Evolutionary conservation across 2,113 vertebrate species (phyloP), one percentile per base, ranked within the genome.

Genomic region (Tapirus terrestris): DNA sequence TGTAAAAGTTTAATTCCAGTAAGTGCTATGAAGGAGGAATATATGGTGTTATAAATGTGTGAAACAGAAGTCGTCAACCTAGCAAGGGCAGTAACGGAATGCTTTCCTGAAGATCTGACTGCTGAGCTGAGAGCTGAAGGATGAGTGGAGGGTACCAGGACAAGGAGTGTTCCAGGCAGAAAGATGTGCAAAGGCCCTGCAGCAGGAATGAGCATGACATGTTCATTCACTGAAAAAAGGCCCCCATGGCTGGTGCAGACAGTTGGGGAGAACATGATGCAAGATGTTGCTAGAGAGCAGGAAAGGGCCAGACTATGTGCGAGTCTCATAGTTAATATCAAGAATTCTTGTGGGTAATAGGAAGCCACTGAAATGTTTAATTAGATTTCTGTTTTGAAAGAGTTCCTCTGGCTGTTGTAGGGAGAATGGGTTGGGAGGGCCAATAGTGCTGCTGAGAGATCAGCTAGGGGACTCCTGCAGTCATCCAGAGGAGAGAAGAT

Each of bases 371-470:
- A 81, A 84, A 83, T 45, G 23, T 20, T 91, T 29, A 61, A 25
- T 6, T 31, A 45, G 18, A 39, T 48, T 96, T 97, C 77, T 82
- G 31, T 68, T 96, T 96, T 63, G 60, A 75, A 92, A 33, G 31
- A 82, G 14, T 43, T 23, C 56, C 11, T 63, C 58, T 16, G 58
- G 21, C 17, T 31, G 4, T 70, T 63, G 11, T 29, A 67, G 89
- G 51, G n/a, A 70, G 33, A 89, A 72, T 20, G 43, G 45, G 17
- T 45, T 13, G 56, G 36, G 53, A 58, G 18, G 0, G 12, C 61
- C 9, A 16, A 11, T 1, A 9, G 17, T 29, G 31, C 20, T 73
- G 31, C 51, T 73, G 25, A 45, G 31, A 82, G 12, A 23, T 39
- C 8, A 31, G 53, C 36, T 8, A 20, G 8, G 73, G 14, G 43